Conservation (phyloP, 2,888 invertebrate genomes). For the Pheosia gnoma region DNA sequence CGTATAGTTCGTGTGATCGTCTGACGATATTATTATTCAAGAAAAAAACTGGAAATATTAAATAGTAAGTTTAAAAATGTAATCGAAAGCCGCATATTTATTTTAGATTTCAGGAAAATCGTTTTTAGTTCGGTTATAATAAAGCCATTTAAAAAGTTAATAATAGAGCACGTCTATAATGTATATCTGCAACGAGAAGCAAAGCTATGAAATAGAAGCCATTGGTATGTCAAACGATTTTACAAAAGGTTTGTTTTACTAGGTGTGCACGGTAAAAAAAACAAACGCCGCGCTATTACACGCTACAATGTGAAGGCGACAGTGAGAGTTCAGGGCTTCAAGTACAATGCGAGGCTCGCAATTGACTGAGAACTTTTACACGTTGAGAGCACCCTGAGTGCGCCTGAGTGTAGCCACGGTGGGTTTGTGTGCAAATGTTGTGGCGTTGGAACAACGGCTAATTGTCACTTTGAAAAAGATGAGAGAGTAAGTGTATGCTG, state of each 20-base stretch:
- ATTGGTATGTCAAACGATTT: constrained; percentile 1
- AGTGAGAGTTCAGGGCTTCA: constrained; percentile 31
- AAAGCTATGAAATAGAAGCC: background rate
- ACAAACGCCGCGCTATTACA: constrained; percentile 12
- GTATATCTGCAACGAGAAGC: too few species aligned
- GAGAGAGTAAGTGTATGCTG: background rate
- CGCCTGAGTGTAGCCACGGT: constrained; percentile 50
- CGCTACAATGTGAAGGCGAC: constrained; percentile 21
- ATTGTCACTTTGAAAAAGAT: constrained; percentile 29
- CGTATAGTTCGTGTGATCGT: too few species aligned
- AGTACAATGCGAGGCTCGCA: constrained; percentile 35
- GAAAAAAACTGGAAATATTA: too few species aligned
- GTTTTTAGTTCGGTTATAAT: too few species aligned
- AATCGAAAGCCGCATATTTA: too few species aligned
- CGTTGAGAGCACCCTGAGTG: constrained; percentile 29
- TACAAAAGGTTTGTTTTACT: constrained; percentile 11
- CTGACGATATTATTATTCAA: too few species aligned
- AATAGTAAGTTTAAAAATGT: too few species aligned
- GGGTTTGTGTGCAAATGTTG: constrained; percentile 61
- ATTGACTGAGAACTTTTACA: constrained; percentile 45
- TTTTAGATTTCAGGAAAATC: too few species aligned
- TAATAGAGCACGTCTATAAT: too few species aligned
- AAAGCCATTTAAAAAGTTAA: too few species aligned
- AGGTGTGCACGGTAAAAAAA: constrained; percentile 1
- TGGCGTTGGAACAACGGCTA: constrained; percentile 34